These are phyloP conservation scores for Cephus spinipes DNA, from an alignment of 2,888 invertebrate species.

Conservation along the genomic window DNA sequence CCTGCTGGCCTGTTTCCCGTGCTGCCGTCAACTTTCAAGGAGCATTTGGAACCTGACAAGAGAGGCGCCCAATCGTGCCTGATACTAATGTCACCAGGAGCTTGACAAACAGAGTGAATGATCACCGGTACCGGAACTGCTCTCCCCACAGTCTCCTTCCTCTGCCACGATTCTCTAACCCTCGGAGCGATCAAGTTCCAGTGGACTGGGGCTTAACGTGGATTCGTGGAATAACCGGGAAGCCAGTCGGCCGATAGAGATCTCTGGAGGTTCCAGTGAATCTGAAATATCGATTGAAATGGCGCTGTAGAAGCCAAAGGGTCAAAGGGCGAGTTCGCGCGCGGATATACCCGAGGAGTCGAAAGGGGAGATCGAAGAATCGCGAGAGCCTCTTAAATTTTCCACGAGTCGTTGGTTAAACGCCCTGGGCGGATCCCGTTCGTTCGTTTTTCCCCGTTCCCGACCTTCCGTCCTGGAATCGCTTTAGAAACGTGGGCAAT, in stretches of 20 bases:
- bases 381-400: conserved; percentile 18
- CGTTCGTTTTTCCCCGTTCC: conserved; percentile 9
- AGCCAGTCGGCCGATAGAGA: neutral
- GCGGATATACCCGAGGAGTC: neutral
- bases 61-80: neutral
- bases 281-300: neutral
- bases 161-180: neutral
- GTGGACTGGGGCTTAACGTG: neutral
- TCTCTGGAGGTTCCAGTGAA: neutral
- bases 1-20: neutral
- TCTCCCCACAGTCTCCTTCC: neutral
- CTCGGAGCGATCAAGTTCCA: neutral
- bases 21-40: neutral
- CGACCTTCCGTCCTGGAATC: neutral
- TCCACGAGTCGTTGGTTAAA: conserved; percentile 20
- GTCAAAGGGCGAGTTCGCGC: neutral
- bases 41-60: neutral
- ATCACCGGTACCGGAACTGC: neutral
- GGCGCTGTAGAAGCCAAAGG: neutral
- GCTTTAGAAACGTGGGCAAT: neutral
- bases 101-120: neutral
- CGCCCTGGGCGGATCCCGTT: conserved; percentile 18
- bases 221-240: neutral
- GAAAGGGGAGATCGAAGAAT: neutral
- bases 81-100: neutral